These are phyloP conservation scores for Diabrotica balteata DNA, from an alignment of 2,888 invertebrate genomes.

Conservation along the genomic window DNA sequence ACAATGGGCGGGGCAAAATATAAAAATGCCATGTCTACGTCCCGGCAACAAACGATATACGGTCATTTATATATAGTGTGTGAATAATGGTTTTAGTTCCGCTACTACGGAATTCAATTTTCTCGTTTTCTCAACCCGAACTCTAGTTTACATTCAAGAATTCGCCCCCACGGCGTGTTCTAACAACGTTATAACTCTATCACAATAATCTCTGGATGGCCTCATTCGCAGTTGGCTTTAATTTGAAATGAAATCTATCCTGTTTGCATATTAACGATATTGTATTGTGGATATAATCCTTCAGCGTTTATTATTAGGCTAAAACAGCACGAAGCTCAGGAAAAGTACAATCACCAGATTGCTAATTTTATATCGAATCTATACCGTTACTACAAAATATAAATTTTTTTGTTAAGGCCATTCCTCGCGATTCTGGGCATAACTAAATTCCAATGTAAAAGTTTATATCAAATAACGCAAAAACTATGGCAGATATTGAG, in stretches of 20 bases:
- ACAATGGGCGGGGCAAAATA: background rate
- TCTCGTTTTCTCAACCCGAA: constrained; percentile 24
- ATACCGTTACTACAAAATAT: too few relatives aligned
- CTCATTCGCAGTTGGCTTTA: constrained; percentile 43
- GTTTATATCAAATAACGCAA: too few relatives aligned
- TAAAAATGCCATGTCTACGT: constrained; percentile 30
- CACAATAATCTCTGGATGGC: constrained; percentile 45
- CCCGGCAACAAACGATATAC: constrained; percentile 28
- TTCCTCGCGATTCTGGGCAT: too few relatives aligned
- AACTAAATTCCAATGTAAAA: too few relatives aligned
- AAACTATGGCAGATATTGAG: too few relatives aligned
- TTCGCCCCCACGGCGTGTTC: constrained; percentile 46
- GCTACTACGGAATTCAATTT: constrained; percentile 45
- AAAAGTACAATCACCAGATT: too few relatives aligned
- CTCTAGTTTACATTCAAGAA: constrained; percentile 40
- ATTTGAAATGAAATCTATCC: constrained; percentile 33
- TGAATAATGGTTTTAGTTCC: constrained; percentile 40
- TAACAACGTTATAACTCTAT: constrained; percentile 55
- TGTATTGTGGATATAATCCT: background rate
- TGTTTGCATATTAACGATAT: constrained; percentile 22
- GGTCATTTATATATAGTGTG: constrained; percentile 29
- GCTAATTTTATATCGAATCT: too few relatives aligned
- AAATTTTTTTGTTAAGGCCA: too few relatives aligned
- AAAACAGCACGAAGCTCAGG: too few relatives aligned
- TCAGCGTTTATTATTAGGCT: background rate